Conservation (phyloP, 1,140 invertebrate genomes). For the Campoletis sonorensis region DNA sequence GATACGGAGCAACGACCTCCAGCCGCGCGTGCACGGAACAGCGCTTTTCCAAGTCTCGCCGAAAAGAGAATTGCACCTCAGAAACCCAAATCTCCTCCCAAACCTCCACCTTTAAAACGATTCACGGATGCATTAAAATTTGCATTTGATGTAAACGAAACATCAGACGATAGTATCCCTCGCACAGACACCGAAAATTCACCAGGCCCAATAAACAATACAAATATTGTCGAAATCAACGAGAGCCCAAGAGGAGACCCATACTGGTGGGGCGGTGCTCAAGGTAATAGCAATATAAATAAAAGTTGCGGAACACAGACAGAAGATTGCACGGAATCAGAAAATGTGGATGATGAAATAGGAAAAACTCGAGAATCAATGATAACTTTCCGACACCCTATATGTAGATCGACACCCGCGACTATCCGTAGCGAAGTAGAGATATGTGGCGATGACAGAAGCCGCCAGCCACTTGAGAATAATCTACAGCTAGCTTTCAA, state of each 20-base stretch:
- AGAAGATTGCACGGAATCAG: background rate
- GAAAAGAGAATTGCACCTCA: background rate
- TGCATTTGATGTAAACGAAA: constrained; percentile 30
- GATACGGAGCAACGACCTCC: background rate
- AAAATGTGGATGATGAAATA: background rate
- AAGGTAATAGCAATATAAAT: background rate
- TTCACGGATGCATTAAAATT: constrained; percentile 29
- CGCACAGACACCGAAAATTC: background rate
- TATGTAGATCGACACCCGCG: constrained; percentile 22
- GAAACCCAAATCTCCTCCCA: background rate
- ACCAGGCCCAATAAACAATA: background rate
- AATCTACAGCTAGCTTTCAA: background rate
- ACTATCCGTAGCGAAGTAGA: background rate
- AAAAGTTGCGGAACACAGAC: background rate
- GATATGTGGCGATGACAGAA: background rate
- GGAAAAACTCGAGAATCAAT: background rate
- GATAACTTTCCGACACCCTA: constrained; percentile 34
- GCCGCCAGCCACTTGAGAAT: background rate
- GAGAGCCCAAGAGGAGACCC: background rate
- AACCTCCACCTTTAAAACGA: background rate
- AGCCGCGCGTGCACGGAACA: background rate
- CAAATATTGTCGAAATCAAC: constrained; percentile 24
- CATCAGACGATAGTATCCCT: background rate
- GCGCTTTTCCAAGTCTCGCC: constrained; percentile 10
- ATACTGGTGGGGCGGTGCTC: constrained; percentile 39